A percentile compares a stretch with the other conserved stretches of the same genome.
phyloP scores from a whole-genome alignment of 1,140 invertebrate species.

The Bombus confusus region DNA sequence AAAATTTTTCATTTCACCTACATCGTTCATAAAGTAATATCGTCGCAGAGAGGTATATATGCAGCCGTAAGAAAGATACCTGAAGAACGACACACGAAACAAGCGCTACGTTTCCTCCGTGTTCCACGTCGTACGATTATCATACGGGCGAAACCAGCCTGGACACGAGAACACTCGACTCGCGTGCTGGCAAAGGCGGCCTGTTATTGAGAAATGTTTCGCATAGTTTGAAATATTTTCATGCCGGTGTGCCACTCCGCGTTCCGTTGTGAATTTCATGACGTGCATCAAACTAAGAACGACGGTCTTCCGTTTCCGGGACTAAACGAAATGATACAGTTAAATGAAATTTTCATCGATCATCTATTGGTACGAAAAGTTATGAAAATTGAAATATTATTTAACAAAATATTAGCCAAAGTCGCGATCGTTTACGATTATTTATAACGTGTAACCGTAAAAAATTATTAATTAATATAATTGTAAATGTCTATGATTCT shows the following conservation, averaged over 20 bases:
- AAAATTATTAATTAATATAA: too few species aligned
- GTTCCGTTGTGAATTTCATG: constrained; percentile 10
- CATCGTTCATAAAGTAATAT: background rate
- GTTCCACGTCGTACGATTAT: background rate
- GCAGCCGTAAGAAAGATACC: background rate
- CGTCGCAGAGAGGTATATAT: background rate
- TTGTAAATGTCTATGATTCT: too few species aligned
- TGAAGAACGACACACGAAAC: constrained; percentile 1
- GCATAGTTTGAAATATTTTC: constrained; percentile 38
- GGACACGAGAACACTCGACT: constrained; percentile 5
- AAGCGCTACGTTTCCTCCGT: background rate
- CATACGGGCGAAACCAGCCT: background rate
- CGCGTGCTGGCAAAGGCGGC: background rate
- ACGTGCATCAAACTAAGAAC: constrained; percentile 10
- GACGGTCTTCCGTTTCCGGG: background rate
- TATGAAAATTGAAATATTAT: too few species aligned
- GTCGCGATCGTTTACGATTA: too few species aligned
- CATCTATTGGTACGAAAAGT: fast-evolving
- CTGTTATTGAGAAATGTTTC: constrained; percentile 41
- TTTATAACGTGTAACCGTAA: too few species aligned
- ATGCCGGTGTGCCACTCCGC: background rate
- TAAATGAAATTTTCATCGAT: background rate
- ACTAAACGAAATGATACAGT: background rate
- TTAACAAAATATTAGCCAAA: too few species aligned
- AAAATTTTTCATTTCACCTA: too few species aligned